A percentile compares a stretch with the other conserved stretches of the same genome.
These are phyloP conservation scores for Serripes groenlandicus DNA, from an alignment of 2,888 invertebrate genomes.

Conservation along the genomic window DNA sequence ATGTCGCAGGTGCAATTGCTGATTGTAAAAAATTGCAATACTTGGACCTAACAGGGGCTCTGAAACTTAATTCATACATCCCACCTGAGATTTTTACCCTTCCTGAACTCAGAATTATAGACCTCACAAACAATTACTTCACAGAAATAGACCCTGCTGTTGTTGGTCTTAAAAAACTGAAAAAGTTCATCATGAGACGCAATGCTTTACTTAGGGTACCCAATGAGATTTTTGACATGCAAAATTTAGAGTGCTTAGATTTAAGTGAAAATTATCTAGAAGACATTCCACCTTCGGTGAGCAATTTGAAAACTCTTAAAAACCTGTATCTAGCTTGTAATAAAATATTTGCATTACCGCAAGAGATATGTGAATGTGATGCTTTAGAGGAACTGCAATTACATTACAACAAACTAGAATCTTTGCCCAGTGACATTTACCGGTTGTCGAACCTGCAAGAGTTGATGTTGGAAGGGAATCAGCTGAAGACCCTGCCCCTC, in stretches of 20 bases:
- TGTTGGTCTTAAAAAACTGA: constrained; percentile 74
- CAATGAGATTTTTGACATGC: constrained; percentile 76
- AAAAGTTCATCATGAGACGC: constrained; percentile 76
- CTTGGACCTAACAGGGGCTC: constrained; percentile 80
- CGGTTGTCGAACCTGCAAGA: constrained; percentile 73
- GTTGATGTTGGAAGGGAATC: constrained; percentile 76
- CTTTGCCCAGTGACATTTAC: constrained; percentile 75
- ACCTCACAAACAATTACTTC: constrained; percentile 81
- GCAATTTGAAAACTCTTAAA: constrained; percentile 71
- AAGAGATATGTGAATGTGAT: constrained; percentile 73
- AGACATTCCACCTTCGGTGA: constrained; percentile 72
- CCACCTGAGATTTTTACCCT: constrained; percentile 77
- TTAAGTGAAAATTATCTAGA: constrained; percentile 81
- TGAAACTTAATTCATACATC: constrained; percentile 76
- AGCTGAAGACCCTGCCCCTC: constrained; percentile 74
- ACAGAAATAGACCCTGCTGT: constrained; percentile 79
- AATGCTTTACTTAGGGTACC: constrained; percentile 81
- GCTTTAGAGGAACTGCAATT: constrained; percentile 66
- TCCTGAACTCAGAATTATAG: constrained; percentile 74
- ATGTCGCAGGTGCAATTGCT: constrained; percentile 75
- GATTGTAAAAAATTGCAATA: constrained; percentile 76
- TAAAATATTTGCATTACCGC: constrained; percentile 70
- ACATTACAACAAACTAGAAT: constrained; percentile 69
- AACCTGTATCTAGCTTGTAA: constrained; percentile 75
- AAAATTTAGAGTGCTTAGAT: constrained; percentile 76